Evolutionary conservation across 2,888 invertebrate species (phyloP), one percentile per base, ranked within the genome.

Genomic region (Luffia ferchaultella): DNA sequence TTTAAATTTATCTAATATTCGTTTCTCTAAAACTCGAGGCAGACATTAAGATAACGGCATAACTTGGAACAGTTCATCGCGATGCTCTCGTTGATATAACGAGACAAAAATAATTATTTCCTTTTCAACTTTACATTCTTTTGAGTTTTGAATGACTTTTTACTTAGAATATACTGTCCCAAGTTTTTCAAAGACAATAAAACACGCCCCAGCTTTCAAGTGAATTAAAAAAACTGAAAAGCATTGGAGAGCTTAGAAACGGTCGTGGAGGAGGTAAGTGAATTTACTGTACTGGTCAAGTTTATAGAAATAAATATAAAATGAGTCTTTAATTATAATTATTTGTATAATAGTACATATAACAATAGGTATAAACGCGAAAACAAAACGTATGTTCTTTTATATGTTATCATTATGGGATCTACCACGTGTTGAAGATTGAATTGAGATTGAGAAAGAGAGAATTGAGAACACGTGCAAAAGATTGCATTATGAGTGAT

Each of bases 171-270:
- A 44, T 50, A 50, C 53, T 30, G 52, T 49, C 45, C 46, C 46
- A 52, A 53, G 51, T 55, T 53, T 54, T 17, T 18, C 44, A 47
- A 50, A 48, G 45, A 51, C 46, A 52, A 50, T 53, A 52, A 55
- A 53, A 53, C 49, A 51, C 47, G 51, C 48, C 30, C 47, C 40
- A 45, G 52, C 50, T 55, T 53, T 51, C 44, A 50, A 53, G 40
- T 49, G 53, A 46, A 55, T 55, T 53, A 50, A 55, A 53, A 50
- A 50, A 54, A 53, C 49, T 49, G 42, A 54, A 50, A 51, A 40
- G 45, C 16, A 47, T 16, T 20, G 48, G 40, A 47, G 43, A 42
- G 48, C 48, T 48, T 48, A 48, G 48, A 48, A 48, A 41, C 18
- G 42, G 16, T 16, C 46, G 17, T 2, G 16, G n/a, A n/a, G n/a